Base-by-base conservation (phyloP, 1,140 invertebrate genomes). In the Drosophila bocqueti region DNA sequence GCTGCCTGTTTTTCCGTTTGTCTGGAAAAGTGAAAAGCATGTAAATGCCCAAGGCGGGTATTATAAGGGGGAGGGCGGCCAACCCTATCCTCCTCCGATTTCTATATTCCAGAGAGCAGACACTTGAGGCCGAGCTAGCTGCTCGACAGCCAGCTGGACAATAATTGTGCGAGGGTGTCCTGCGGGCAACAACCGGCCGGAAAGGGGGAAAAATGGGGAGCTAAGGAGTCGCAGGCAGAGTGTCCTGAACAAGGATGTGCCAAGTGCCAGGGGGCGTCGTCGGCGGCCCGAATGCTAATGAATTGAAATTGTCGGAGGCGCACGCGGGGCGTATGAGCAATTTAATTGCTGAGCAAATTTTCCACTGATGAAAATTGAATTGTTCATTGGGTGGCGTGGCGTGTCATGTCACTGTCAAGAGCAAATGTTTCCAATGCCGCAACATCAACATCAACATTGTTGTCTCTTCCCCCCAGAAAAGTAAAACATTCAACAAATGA, bases 11-110 rank as follows among this genome's bases (percentile, higher is more conserved):
- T 61, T 61, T 57, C 75, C 60, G 75, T 75, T 78, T 85, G 69
- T 75, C 69, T 79, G 73, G 75, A 69, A 87, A 89, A 87, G 83
- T 89, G 83, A 87, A 86, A 86, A 87, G 83, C 81, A 84, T 89
- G 84, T 80, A 81, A 83, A 84, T 75, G 85, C 85, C 81, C 55
- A 7, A 13, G 73, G 85, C 85, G 58, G n/a, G 54, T 43, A 79
- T 79, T 83, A 74, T 34, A 38, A 40, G 65, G 47, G 47, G 24
- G 21, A n/a, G 15, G 15, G 13, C 15, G 4, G 2, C 58, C 43
- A 47, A 24, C 45, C 45, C 63, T 34, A 46, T 21, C 26, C 46
- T 5, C 16, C 11, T 18, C 34, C 34, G 9, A 42, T 59, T 67
- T 42, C 50, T 58, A 31, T 52, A 34, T 50, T 42, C 61, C 31